A percentile compares a stretch with the other conserved stretches of the same genome.
Conservation (phyloP, 1,140 invertebrate species). For the Ostrea denselamellosa region DNA sequence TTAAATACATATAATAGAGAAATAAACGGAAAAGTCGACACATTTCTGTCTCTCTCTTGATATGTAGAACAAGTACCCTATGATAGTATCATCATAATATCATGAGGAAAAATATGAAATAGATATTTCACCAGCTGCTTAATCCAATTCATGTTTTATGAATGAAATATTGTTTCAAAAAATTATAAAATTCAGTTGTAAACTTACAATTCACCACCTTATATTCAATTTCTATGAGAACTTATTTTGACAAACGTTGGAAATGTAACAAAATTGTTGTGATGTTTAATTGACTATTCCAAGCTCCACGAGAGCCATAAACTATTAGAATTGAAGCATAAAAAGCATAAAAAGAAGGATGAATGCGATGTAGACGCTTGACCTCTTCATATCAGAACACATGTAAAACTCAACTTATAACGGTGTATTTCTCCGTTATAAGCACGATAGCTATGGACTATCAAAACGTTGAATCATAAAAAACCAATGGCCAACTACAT, state of each 20-base stretch:
- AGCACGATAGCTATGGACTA: constrained; percentile 15
- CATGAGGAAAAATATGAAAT: too few relatives aligned
- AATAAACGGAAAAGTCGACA: too few relatives aligned
- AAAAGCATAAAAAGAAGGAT: neutral
- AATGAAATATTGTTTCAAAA: too few relatives aligned
- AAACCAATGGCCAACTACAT: constrained; percentile 25
- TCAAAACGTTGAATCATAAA: constrained; percentile 28
- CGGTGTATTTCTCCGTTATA: neutral
- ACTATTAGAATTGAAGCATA: neutral
- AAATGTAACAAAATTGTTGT: too few relatives aligned
- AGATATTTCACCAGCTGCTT: too few relatives aligned
- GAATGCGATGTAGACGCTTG: neutral
- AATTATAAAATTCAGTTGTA: too few relatives aligned
- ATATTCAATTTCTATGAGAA: neutral
- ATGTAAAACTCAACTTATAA: neutral
- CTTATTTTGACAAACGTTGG: neutral
- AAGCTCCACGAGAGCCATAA: neutral
- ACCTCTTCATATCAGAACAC: constrained; percentile 26
- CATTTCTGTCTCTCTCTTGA: too few relatives aligned
- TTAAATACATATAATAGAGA: neutral
- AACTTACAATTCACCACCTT: too few relatives aligned
- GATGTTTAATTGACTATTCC: neutral
- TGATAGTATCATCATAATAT: too few relatives aligned
- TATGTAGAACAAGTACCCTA: too few relatives aligned
- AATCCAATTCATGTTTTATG: too few relatives aligned